Percentiles rank a stretch among this genome's conserved stretches.
Evolutionary conservation across 2,113 vertebrate genomes (phyloP).

Genomic region (Salvelinus namaycush): DNA sequence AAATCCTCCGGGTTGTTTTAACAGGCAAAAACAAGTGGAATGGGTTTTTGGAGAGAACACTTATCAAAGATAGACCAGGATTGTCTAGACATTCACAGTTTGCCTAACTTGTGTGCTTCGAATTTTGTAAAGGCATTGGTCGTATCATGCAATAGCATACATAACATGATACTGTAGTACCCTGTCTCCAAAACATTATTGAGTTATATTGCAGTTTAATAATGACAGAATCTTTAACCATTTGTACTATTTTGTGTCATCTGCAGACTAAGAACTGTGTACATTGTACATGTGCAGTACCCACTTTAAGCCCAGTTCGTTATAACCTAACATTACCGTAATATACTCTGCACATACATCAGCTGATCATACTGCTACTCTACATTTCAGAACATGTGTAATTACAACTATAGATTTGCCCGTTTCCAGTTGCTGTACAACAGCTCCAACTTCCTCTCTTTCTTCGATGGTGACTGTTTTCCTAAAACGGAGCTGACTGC

Average conservation of each 20-base stretch:
- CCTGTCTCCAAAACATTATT: no score
- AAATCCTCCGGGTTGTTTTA: conserved; percentile 58
- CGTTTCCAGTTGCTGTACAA: not conserved
- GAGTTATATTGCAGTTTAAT: no score
- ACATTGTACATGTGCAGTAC: no score
- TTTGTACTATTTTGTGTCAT: no score
- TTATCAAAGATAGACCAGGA: not conserved
- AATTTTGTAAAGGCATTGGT: not conserved
- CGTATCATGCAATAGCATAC: no score
- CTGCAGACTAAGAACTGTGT: no score
- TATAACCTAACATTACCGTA: no score
- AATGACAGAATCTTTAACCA: no score
- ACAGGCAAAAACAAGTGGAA: not conserved
- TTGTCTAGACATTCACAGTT: not conserved
- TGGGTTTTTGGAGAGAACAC: not conserved
- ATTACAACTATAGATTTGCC: not conserved
- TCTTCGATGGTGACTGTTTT: conserved; percentile 3
- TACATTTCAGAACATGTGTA: not conserved
- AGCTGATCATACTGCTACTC: not conserved
- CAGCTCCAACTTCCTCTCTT: not conserved
- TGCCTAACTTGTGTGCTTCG: not conserved
- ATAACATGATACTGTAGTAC: no score
- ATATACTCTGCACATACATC: not conserved
- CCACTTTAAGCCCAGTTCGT: no score
- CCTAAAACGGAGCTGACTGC: conserved; percentile 10